Conservation (phyloP, 2,113 vertebrate genomes). For the Siphamia tubifer region DNA sequence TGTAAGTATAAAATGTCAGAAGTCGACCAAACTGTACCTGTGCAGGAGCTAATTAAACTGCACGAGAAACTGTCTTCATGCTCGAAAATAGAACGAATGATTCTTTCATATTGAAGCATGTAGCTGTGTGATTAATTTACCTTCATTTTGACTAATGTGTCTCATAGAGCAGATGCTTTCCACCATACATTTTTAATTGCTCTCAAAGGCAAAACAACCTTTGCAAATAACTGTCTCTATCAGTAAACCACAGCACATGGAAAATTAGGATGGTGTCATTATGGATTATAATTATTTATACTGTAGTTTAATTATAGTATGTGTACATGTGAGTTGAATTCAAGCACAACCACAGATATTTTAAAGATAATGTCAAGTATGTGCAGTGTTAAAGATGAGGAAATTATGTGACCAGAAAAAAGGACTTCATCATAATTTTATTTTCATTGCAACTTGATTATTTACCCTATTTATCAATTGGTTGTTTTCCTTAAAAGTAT, state of each 20-base stretch:
- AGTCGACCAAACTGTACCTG: background rate
- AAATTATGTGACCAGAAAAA: no score
- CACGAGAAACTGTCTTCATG: conserved; percentile 29
- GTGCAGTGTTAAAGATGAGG: no score
- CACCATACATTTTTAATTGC: conserved; percentile 52
- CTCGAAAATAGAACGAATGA: conserved; percentile 26
- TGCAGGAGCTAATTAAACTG: conserved; percentile 29
- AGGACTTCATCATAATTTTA: no score
- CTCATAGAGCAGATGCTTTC: conserved; percentile 2
- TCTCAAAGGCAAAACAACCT: conserved; percentile 41
- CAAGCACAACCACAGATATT: no score
- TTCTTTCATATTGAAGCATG: conserved; percentile 23
- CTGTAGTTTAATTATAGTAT: background rate
- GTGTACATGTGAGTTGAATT: background rate
- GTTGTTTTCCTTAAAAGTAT: no score
- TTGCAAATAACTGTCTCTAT: conserved; percentile 30
- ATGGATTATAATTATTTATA: conserved; percentile 14
- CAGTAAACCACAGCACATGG: conserved; percentile 7
- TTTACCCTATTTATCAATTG: no score
- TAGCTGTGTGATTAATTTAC: conserved; percentile 37
- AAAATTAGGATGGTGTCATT: conserved; percentile 15
- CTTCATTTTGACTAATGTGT: conserved; percentile 29
- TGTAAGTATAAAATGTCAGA: conserved; percentile 7
- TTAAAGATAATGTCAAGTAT: no score
- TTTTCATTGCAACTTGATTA: no score